Evolutionary conservation across 2,797 vertebrate species (phyloP), one percentile per base, ranked within the genome.

Genomic region (Ctenopoma kingsleyae): DNA sequence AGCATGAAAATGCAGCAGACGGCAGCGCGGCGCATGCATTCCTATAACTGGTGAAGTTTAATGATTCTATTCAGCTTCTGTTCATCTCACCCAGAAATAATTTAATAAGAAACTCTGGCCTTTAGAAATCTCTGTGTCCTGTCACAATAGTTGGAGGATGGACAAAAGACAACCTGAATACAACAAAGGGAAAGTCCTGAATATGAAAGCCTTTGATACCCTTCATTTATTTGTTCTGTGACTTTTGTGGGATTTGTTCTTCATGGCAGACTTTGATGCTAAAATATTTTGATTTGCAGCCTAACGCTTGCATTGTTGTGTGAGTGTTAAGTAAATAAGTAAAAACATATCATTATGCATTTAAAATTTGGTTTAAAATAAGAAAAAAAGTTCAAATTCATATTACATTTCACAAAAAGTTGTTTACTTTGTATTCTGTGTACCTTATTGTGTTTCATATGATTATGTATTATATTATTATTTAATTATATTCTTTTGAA

Each of bases 61-160:
- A 96, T 95, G 93, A 95, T 95, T 96, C 88, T 70, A 92, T 95
- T 96, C 92, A 96, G 94, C 74, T 78, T 86, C 85, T 87, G 93
- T 93, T 94, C 94, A 90, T 94, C 92, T 92, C 92, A 91, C 92
- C 95, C 95, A 95, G 95, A 96, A 95, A 95, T 96, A 96, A 96
- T 96, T 95, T 95, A 96, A 96, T 96, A 96, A 95, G 92, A 95
- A 95, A 92, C 83, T 86, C 88, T 92, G 91, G 85, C 22, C 36
- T 80, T 94, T 84, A 92, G 93, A 87, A 88, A 89, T 86, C 93
- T 93, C 86, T 90, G 88, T 91, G 94, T 88, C 91, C 89, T 82
- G 87, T 89, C 92, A 92, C 91, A 94, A 94, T 93, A 75, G 86
- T 86, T 74, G 76, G 86, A 87, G 82, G 94, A 91, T 50, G 83